These are phyloP conservation scores for Drosophila varians DNA, from an alignment of 1,140 invertebrate genomes.

Conservation along the genomic window DNA sequence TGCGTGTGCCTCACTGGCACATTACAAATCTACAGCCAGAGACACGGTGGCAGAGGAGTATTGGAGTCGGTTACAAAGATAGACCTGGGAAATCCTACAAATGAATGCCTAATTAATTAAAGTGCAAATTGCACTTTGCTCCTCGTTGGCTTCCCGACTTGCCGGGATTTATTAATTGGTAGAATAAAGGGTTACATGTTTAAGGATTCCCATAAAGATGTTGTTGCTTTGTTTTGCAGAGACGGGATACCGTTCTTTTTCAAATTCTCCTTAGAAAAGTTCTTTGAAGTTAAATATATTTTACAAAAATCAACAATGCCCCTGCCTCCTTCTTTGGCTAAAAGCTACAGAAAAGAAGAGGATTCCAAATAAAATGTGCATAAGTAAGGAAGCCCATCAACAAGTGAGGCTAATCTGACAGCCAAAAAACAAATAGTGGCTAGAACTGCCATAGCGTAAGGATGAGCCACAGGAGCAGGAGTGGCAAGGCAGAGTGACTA, in stretches of 20 bases:
- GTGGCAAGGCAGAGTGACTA: constrained; percentile 24
- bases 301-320: no score
- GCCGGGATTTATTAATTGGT: constrained; percentile 62
- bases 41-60: background rate
- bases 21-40: constrained; percentile 38
- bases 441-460: background rate
- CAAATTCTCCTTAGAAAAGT: no score
- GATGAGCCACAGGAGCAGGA: background rate
- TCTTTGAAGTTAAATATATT: no score
- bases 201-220: background rate
- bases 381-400: background rate
- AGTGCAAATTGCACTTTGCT: constrained; percentile 65
- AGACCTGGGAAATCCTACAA: constrained; percentile 51
- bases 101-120: constrained; percentile 82
- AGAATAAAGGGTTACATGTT: constrained; percentile 46
- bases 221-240: no score
- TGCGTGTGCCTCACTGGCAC: constrained; percentile 2
- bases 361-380: background rate
- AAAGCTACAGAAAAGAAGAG: background rate
- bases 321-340: background rate
- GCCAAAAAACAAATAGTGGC: background rate
- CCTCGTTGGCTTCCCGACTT: constrained; percentile 44
- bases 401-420: background rate
- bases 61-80: background rate
- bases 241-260: no score